Evolutionary conservation across 2,888 invertebrate species (phyloP).

Genomic region (Timandra comae): DNA sequence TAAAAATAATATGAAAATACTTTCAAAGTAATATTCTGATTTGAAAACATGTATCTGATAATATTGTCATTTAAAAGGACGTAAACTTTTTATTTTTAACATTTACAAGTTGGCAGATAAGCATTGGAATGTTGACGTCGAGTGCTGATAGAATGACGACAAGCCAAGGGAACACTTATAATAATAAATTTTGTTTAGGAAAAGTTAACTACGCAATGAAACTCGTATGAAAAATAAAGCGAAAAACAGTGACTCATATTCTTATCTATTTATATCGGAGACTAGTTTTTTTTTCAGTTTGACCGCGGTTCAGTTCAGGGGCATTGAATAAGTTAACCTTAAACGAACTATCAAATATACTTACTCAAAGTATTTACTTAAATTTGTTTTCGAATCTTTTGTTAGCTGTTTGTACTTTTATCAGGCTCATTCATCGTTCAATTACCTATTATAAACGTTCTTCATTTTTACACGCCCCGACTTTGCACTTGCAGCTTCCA

Average conservation of each 20-base stretch:
- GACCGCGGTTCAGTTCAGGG: conserved; percentile 43
- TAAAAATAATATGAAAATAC: no score
- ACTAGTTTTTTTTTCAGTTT: conserved; percentile 39
- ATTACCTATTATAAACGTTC: no score
- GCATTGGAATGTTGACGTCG: neutral
- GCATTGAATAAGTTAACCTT: conserved; percentile 21
- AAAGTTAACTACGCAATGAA: conserved; percentile 7
- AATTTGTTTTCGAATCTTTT: no score
- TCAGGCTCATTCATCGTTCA: no score
- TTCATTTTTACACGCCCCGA: no score
- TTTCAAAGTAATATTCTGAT: no score
- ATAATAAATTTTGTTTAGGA: conserved; percentile 12
- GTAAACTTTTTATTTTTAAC: no score
- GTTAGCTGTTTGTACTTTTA: no score
- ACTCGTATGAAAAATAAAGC: conserved; percentile 4
- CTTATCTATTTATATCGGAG: conserved; percentile 38
- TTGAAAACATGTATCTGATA: no score
- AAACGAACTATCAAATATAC: neutral
- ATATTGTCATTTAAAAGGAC: no score
- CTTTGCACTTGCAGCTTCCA: no score
- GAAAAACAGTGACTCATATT: conserved; percentile 31
- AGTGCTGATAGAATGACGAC: conserved; percentile 11
- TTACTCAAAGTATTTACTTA: no score
- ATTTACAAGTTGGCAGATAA: neutral
- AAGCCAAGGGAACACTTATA: conserved; percentile 11